A percentile compares a stretch with the other conserved stretches of the same genome.
phyloP scores from a whole-genome alignment of 2,113 vertebrate species.

The Thinocorus orbignyianus region DNA sequence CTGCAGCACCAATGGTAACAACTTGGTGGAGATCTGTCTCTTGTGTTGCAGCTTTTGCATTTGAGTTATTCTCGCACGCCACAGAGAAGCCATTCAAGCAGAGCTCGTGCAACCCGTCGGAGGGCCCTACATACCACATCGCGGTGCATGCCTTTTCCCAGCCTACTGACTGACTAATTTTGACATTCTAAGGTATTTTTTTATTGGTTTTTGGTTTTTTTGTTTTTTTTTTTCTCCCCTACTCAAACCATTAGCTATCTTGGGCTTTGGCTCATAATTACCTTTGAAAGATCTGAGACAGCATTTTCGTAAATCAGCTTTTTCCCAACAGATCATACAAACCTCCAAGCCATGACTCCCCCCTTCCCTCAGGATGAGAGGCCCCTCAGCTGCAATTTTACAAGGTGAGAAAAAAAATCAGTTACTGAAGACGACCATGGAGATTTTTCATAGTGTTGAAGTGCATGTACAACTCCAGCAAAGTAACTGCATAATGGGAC shows the following conservation, averaged over 20 bases:
- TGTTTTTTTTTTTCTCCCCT: neutral
- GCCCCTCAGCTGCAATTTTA: neutral
- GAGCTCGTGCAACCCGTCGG: rapidly evolving
- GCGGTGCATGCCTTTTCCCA: neutral
- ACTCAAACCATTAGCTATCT: neutral
- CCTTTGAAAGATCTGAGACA: neutral
- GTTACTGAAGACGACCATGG: neutral
- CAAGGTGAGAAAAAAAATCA: neutral
- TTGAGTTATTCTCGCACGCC: neutral
- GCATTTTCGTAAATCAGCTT: rapidly evolving
- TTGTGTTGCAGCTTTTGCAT: neutral
- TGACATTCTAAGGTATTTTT: neutral
- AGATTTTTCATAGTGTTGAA: neutral
- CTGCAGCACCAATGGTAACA: neutral
- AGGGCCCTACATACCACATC: neutral
- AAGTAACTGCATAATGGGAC: neutral
- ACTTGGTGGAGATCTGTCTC: neutral
- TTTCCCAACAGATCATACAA: neutral
- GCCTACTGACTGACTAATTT: neutral
- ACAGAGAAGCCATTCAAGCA: rapidly evolving
- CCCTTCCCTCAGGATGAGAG: neutral
- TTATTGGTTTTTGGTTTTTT: no score
- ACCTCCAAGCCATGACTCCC: neutral
- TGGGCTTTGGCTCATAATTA: neutral
- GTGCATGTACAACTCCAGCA: neutral